A percentile compares a stretch with the other conserved stretches of the same genome.
Conservation (phyloP, 2,888 invertebrate genomes). For the Anticlea derivata region DNA sequence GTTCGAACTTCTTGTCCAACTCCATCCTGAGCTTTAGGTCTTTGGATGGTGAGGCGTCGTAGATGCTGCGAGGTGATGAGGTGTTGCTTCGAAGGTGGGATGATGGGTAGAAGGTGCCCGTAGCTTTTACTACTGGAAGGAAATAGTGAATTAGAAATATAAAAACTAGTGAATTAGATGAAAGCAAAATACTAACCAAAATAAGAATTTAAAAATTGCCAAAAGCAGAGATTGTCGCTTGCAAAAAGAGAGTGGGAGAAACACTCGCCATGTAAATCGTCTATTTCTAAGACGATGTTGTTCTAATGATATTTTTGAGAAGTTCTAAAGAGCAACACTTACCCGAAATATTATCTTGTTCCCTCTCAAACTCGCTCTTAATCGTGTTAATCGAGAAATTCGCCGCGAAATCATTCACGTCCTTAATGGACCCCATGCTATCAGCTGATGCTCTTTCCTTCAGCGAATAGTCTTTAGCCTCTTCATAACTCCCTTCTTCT, state of each 20-base stretch:
- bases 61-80: slow-evolving; percentile 80
- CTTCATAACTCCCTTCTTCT: slow-evolving; percentile 67
- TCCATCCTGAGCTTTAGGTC: slow-evolving; percentile 72
- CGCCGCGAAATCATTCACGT: slow-evolving; percentile 63
- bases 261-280: neutral
- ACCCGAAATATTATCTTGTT: slow-evolving; percentile 79
- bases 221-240: no score
- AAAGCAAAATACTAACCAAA: slow-evolving; percentile 2
- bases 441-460: slow-evolving; percentile 77
- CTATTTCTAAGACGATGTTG: no score
- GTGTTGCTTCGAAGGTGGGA: slow-evolving; percentile 85
- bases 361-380: slow-evolving; percentile 77
- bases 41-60: slow-evolving; percentile 82
- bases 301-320: no score
- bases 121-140: slow-evolving; percentile 94
- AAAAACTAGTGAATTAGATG: slow-evolving; percentile 46
- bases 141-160: slow-evolving; percentile 47
- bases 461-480: slow-evolving; percentile 80
- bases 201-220: no score
- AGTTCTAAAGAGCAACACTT: slow-evolving; percentile 50
- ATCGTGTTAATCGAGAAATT: slow-evolving; percentile 79
- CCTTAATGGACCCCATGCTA: slow-evolving; percentile 68
- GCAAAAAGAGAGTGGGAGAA: no score
- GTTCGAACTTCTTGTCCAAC: slow-evolving; percentile 70
- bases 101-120: slow-evolving; percentile 95